phyloP scores from a whole-genome alignment of 2,888 invertebrate species.

The Drosophila rubida region DNA sequence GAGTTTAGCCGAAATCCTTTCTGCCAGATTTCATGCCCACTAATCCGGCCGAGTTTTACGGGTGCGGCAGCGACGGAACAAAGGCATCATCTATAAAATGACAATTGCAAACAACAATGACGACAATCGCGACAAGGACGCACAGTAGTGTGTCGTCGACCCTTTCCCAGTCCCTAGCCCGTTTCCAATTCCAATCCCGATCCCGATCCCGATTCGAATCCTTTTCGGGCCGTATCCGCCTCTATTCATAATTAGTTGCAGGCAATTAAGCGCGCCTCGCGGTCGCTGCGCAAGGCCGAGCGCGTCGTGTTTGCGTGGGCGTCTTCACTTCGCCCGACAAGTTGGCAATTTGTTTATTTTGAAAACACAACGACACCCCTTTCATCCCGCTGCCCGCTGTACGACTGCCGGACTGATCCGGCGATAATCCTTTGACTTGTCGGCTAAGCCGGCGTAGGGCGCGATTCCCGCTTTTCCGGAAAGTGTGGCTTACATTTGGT shows the following conservation, averaged over 20 bases:
- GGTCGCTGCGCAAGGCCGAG: conserved; percentile 41
- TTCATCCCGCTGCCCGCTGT: conserved; percentile 36
- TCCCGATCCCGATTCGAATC: too few relatives aligned
- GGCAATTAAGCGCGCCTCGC: conserved; percentile 73
- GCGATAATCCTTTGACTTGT: conserved; percentile 76
- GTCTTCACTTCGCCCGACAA: background rate
- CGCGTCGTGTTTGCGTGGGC: too few relatives aligned
- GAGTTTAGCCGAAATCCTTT: too few relatives aligned
- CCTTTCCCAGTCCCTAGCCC: conserved; percentile 9
- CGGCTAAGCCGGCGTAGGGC: conserved; percentile 49
- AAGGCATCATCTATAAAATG: conserved; percentile 81
- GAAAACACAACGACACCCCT: conserved; percentile 80
- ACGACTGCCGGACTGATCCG: conserved; percentile 2
- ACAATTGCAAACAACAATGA: conserved; percentile 83
- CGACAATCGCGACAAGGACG: conserved; percentile 81
- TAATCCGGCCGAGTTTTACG: conserved; percentile 80
- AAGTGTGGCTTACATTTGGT: conserved; percentile 79
- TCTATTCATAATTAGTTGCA: conserved; percentile 80
- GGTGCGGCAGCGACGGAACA: conserved; percentile 62
- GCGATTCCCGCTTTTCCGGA: conserved; percentile 62
- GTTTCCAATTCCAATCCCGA: too few relatives aligned
- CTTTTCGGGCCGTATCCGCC: conserved; percentile 48
- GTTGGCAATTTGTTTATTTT: conserved; percentile 79
- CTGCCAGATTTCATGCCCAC: conserved; percentile 67
- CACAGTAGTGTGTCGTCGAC: conserved; percentile 76